These are phyloP conservation scores for Cardinalis cardinalis DNA, from an alignment of 2,113 vertebrate genomes.

Conservation along the genomic window DNA sequence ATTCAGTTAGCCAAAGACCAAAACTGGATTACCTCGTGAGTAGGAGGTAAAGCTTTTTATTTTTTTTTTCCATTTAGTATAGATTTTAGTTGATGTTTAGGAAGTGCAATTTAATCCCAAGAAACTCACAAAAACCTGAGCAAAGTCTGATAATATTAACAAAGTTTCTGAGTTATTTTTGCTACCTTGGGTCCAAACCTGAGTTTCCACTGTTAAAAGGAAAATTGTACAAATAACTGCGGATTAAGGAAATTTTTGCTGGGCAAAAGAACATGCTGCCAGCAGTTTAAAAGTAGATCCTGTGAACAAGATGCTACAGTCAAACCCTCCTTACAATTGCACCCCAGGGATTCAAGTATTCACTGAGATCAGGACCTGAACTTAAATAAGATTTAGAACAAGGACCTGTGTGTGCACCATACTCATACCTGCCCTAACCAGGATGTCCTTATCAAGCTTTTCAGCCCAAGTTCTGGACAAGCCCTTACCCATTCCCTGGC, in stretches of 20 bases:
- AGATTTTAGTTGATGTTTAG: background rate
- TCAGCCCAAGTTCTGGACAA: background rate
- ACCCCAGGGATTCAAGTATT: background rate
- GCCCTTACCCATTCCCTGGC: background rate
- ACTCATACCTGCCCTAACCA: background rate
- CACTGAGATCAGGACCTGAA: background rate
- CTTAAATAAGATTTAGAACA: background rate
- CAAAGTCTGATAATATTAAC: background rate
- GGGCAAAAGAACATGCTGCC: background rate
- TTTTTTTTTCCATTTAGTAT: background rate
- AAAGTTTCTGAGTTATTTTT: background rate
- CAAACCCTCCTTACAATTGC: background rate
- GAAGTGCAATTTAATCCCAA: background rate
- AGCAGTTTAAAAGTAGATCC: background rate
- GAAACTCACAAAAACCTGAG: background rate
- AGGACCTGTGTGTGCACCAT: background rate
- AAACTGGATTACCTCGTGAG: background rate
- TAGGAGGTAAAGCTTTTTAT: background rate
- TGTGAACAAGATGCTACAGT: background rate
- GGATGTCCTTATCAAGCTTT: background rate
- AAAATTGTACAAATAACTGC: background rate
- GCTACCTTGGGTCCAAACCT: background rate
- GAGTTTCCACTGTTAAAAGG: background rate
- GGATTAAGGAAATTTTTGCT: background rate
- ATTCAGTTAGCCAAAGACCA: conserved; percentile 23